Base-by-base conservation (phyloP, 2,113 vertebrate species). In the Ramphastos sulfuratus region DNA sequence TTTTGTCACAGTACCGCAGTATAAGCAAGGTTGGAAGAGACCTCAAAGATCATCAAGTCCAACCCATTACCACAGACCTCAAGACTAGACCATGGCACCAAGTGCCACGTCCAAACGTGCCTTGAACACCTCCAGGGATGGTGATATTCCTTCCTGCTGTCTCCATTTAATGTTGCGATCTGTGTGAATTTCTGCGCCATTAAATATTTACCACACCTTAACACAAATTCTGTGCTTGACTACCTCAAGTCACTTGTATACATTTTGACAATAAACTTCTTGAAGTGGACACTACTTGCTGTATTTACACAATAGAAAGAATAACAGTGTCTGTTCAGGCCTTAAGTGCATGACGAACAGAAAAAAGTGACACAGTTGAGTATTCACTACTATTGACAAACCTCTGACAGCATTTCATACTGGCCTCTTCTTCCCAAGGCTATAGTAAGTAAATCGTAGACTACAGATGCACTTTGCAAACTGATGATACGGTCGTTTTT, bases 381-480 rank as follows among this genome's bases (percentile, higher is more conserved):
- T 48, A 54, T 75, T 52, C 30, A 46, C 18, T 73, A 15, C 15
- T 25, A 56, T 16, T 8, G 4, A 93, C 94, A 89, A 95, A 99
- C 99, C 99, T 99, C 99, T 16, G 99, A 99, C 23, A 99, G 98
- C 99, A 99, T 99, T 98, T 99, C 99, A 61, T 99, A 99, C 85
- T 99, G 99, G 84, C 99, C 99, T 89, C 99, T 98, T 94, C 99
- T 98, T 65, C 99, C 99, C 83, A 99, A 98, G 50, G 99, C 99
- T 7, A 99, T 99, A 4, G 99, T 99, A 84, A 99, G 98, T 63
- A 99, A 97, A 95, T 99, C 99, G 0, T 99, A 99, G 56, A 99
- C 99, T 81, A 99, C 98, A 9, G 99, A 99, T 2, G 99, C 99
- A 5, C 99, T 99, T 97, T 99, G 99, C 52, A 99, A 97, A 92